These are phyloP conservation scores for Crenichthys baileyi DNA, from an alignment of 2,797 vertebrate genomes.

Conservation along the genomic window DNA sequence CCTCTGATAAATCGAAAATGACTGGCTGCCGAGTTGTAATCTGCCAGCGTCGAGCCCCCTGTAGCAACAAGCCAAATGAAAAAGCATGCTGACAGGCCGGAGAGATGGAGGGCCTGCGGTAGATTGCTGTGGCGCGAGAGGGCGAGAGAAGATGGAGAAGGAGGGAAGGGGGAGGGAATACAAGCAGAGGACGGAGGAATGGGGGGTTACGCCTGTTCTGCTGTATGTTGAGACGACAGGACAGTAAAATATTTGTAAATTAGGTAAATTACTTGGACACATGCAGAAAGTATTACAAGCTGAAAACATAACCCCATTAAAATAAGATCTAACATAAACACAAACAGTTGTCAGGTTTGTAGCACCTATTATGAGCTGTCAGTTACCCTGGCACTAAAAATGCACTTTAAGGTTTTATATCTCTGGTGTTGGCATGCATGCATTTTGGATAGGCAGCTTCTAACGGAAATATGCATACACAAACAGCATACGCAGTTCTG, in stretches of 20 bases:
- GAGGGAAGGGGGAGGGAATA: slow-evolving; percentile 32
- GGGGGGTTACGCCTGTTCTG: slow-evolving; percentile 58
- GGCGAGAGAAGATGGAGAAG: slow-evolving; percentile 19
- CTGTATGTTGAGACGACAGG: slow-evolving; percentile 45
- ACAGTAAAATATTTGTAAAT: slow-evolving; percentile 44
- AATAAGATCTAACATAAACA: slow-evolving; percentile 67
- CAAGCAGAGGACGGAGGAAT: slow-evolving; percentile 37
- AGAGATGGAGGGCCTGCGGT: slow-evolving; percentile 80
- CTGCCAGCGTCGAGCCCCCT: slow-evolving; percentile 85
- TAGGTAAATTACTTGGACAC: slow-evolving; percentile 50
- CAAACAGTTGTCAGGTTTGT: slow-evolving; percentile 59
- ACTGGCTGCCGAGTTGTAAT: slow-evolving; percentile 88
- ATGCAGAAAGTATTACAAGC: slow-evolving; percentile 38
- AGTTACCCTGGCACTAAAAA: slow-evolving; percentile 59
- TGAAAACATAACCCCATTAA: slow-evolving; percentile 62
- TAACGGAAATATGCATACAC: slow-evolving; percentile 16
- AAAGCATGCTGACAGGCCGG: slow-evolving; percentile 79
- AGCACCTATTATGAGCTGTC: slow-evolving; percentile 54
- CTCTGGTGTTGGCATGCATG: slow-evolving; percentile 38
- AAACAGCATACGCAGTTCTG: slow-evolving; percentile 26
- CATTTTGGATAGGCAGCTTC: slow-evolving; percentile 52
- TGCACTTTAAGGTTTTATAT: slow-evolving; percentile 54
- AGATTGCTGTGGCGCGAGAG: slow-evolving; percentile 68
- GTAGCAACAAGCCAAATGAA: slow-evolving; percentile 86
- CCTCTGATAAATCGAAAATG: slow-evolving; percentile 90